Conservation (phyloP, 2,113 vertebrate species). For the Opisthocomus hoazin region DNA sequence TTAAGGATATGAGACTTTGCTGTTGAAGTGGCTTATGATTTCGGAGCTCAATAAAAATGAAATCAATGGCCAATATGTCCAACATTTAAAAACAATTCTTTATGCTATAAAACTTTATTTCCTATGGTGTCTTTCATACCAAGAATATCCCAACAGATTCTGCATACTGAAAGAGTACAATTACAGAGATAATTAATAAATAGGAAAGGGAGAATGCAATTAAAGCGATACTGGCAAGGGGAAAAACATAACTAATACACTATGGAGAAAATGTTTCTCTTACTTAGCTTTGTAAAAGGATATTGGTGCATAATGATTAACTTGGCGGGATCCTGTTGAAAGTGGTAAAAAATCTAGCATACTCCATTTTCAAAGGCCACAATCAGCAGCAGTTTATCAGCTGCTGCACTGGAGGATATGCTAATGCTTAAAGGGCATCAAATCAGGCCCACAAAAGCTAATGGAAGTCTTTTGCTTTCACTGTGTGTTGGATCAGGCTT, state of each 20-base stretch:
- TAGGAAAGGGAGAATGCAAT: neutral
- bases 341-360: neutral
- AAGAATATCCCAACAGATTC: neutral
- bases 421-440: neutral
- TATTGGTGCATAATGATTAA: neutral
- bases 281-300: neutral
- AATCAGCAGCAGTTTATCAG: neutral
- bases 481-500: neutral
- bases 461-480: neutral
- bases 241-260: neutral
- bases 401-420: neutral
- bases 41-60: conserved; percentile 22
- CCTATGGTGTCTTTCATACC: neutral
- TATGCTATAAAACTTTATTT: neutral
- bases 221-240: neutral
- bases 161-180: neutral
- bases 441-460: neutral
- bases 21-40: conserved; percentile 22
- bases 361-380: neutral
- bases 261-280: neutral
- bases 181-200: conserved; percentile 7
- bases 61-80: neutral
- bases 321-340: neutral
- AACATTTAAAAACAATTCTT: neutral
- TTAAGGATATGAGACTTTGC: neutral